Evolutionary conservation across 2,888 invertebrate genomes (phyloP).

Genomic region (Caenorhabditis sp.): DNA sequence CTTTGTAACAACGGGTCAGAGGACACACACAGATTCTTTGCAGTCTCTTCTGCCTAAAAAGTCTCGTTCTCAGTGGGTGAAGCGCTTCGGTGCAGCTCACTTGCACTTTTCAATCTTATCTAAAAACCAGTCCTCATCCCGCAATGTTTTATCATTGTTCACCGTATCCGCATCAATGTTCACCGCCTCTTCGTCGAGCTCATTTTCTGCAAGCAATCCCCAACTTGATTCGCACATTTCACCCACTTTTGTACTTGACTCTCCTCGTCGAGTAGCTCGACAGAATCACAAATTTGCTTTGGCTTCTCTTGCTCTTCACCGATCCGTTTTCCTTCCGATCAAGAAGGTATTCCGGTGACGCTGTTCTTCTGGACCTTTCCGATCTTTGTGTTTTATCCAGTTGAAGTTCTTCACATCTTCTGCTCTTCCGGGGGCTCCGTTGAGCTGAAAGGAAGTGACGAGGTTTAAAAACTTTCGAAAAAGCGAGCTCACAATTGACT

Average conservation of each 20-base stretch:
- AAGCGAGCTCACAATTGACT: background rate
- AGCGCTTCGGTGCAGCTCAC: too few relatives aligned
- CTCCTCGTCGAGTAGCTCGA: slow-evolving; percentile 28
- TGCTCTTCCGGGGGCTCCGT: background rate
- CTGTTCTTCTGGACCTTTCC: background rate
- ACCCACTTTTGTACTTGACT: slow-evolving; percentile 35
- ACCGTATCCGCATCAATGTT: slow-evolving; percentile 26
- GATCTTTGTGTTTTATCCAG: slow-evolving; percentile 4
- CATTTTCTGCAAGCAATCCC: slow-evolving; percentile 10
- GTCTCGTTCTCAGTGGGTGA: too few relatives aligned
- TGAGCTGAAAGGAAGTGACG: slow-evolving; percentile 2
- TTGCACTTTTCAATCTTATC: slow-evolving; percentile 53
- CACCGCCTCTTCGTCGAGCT: slow-evolving; percentile 9
- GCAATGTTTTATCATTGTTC: slow-evolving; percentile 44
- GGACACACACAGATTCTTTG: slow-evolving; percentile 49
- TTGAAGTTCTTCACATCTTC: background rate
- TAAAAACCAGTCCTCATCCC: slow-evolving; percentile 52
- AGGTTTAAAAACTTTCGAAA: background rate
- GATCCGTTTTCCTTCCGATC: slow-evolving; percentile 7
- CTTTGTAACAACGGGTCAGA: slow-evolving; percentile 17
- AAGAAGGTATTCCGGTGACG: slow-evolving; percentile 10
- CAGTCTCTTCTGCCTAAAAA: slow-evolving; percentile 31
- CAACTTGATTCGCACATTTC: too few relatives aligned
- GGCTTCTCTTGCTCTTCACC: background rate
- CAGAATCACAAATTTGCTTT: slow-evolving; percentile 2